Percentiles rank a stretch among this genome's conserved stretches.
Evolutionary conservation across 2,797 vertebrate species (phyloP).

Genomic region (Benthosema pterotum): DNA sequence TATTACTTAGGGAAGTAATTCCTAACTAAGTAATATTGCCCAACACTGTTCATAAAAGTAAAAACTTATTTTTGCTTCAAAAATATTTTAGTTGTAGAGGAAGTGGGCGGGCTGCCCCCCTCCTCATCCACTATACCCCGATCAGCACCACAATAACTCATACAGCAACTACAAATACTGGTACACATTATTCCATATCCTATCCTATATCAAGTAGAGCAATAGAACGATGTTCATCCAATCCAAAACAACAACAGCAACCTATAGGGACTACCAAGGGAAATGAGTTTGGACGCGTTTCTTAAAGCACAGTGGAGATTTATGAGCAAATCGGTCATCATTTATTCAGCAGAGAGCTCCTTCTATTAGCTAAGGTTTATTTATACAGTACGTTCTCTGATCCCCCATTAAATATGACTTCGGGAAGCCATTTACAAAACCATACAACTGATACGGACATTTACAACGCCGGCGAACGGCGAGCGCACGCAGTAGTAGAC

Average conservation of each 20-base stretch:
- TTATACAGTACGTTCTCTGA: constrained; percentile 46
- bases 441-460: constrained; percentile 60
- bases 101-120: too few species aligned
- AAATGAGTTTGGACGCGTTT: constrained; percentile 44
- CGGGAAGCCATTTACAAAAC: constrained; percentile 49
- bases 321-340: constrained; percentile 45
- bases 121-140: too few species aligned
- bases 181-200: constrained; percentile 29
- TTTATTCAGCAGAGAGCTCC: constrained; percentile 53
- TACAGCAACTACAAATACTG: constrained; percentile 19
- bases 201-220: constrained; percentile 19
- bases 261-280: constrained; percentile 35
- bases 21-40: too few species aligned
- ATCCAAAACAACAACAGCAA: constrained; percentile 51
- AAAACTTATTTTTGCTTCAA: too few species aligned
- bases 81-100: too few species aligned
- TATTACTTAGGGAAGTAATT: too few species aligned
- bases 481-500: constrained; percentile 43
- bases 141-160: constrained; percentile 17
- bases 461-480: constrained; percentile 48
- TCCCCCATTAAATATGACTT: constrained; percentile 50
- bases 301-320: constrained; percentile 53
- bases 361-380: constrained; percentile 47
- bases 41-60: too few species aligned
- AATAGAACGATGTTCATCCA: constrained; percentile 30